A percentile compares a stretch with the other conserved stretches of the same genome.
These are phyloP conservation scores for Acrobasis suavella DNA, from an alignment of 2,888 invertebrate genomes.

Conservation along the genomic window DNA sequence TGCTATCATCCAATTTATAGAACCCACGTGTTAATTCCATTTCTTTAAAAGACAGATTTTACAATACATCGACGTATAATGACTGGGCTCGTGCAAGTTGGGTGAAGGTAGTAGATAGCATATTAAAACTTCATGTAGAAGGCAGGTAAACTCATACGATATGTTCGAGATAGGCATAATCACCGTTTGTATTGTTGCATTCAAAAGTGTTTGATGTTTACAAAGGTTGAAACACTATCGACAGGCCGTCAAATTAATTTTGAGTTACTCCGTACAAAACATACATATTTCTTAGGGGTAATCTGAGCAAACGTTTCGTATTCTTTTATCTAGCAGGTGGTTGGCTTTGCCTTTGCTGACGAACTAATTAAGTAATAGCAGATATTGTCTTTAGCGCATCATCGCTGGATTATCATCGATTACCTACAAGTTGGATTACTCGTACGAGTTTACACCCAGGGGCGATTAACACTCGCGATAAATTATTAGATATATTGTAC, in stretches of 20 bases:
- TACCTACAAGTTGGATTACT: slow-evolving; percentile 26
- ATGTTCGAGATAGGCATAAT: slow-evolving; percentile 37
- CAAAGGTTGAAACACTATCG: not conserved
- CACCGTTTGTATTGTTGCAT: not conserved
- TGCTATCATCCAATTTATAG: slow-evolving; percentile 32
- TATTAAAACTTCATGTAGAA: slow-evolving; percentile 35
- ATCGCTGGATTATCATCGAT: slow-evolving; percentile 38
- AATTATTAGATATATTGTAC: too few relatives aligned
- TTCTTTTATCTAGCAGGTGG: slow-evolving; percentile 20
- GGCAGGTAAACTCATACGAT: slow-evolving; percentile 34
- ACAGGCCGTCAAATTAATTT: not conserved
- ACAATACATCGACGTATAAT: slow-evolving; percentile 1
- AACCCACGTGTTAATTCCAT: not conserved
- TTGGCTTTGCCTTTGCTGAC: slow-evolving; percentile 38
- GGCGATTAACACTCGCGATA: too few relatives aligned
- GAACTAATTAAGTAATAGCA: slow-evolving; percentile 42
- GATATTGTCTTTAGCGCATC: slow-evolving; percentile 56
- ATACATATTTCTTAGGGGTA: slow-evolving; percentile 18
- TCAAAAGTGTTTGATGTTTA: not conserved
- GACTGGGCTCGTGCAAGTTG: not conserved
- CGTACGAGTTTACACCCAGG: not conserved
- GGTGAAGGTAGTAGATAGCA: slow-evolving; percentile 29
- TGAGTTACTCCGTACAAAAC: not conserved
- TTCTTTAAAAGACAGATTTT: slow-evolving; percentile 4
- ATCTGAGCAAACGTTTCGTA: slow-evolving; percentile 30